phyloP scores from a whole-genome alignment of 2,113 vertebrate genomes.

The human region GRCh38 chr4:31005501-31006000 shows the following conservation, averaged over 20 bases:
- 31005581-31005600: not conserved
- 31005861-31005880: not conserved
- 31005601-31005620: not conserved
- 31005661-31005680: not conserved
- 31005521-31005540: not conserved
- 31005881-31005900: not conserved
- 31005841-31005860: not conserved
- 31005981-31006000: not conserved
- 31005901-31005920: not conserved
- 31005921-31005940: not conserved
- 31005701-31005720: not conserved
- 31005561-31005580: too few species aligned
- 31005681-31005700: not conserved
- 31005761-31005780: not conserved
- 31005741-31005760: not conserved
- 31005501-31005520: not conserved
- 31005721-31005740: not conserved
- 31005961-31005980: not conserved
- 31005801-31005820: not conserved
- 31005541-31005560: not conserved
- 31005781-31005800: not conserved
- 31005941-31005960: not conserved
- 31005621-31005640: not conserved
- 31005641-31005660: not conserved
- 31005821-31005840: not conserved